Conservation (phyloP, 2,888 invertebrate genomes). For the Protophormia terraenovae region DNA sequence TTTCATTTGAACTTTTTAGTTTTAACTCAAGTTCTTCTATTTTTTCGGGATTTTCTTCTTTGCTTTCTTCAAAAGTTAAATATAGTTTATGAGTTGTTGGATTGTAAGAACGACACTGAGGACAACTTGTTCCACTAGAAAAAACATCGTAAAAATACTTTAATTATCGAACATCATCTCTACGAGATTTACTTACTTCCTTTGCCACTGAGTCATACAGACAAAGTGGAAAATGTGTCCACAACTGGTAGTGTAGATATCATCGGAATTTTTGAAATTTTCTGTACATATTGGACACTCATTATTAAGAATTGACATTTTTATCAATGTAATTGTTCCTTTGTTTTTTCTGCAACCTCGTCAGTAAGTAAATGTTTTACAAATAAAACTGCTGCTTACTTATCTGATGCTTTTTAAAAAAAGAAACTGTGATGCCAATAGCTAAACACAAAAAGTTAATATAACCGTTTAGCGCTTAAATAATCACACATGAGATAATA, state of each 20-base stretch:
- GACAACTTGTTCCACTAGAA: slow-evolving; percentile 72
- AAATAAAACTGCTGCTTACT: background rate
- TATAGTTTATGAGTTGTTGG: slow-evolving; percentile 68
- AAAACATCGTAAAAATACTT: background rate
- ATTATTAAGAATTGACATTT: slow-evolving; percentile 31
- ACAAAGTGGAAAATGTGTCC: slow-evolving; percentile 63
- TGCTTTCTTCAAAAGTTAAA: slow-evolving; percentile 72
- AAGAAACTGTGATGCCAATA: background rate
- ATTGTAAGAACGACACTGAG: slow-evolving; percentile 70
- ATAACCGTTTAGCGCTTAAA: too few species aligned
- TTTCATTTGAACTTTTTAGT: slow-evolving; percentile 11
- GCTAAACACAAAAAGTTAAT: too few species aligned
- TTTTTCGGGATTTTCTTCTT: background rate
- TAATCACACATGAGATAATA: too few species aligned
- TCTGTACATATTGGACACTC: slow-evolving; percentile 62
- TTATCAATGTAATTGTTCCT: background rate
- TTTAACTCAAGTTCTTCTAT: background rate
- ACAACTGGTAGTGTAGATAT: slow-evolving; percentile 58
- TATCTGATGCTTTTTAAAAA: too few species aligned
- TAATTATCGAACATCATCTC: background rate
- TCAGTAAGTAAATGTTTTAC: too few species aligned
- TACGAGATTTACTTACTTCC: slow-evolving; percentile 33
- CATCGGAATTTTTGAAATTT: slow-evolving; percentile 37
- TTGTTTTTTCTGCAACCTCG: background rate
- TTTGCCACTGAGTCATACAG: slow-evolving; percentile 62